Evolutionary conservation across 2,888 invertebrate genomes (phyloP), one percentile per base, ranked within the genome.

Genomic region (Apotomis capreana): DNA sequence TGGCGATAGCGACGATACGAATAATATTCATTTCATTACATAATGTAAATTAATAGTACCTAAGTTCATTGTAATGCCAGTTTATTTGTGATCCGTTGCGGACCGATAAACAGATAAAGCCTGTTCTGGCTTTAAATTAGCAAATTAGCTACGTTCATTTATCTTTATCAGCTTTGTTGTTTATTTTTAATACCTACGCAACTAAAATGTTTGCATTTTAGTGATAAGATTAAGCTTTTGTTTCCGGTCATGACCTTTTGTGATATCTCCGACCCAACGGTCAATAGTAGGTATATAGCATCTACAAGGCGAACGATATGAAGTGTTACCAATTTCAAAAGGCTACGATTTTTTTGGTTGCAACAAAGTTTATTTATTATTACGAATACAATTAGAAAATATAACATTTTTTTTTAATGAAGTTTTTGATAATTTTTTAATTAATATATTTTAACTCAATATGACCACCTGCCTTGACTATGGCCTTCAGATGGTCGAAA

Each of bases 91-190:
- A 37, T 15, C 61, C 12, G 37, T 13, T 57, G 37, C n/a, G 13
- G 52, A 8, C n/a, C 40, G 55, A 55, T 55, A 64, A 15, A 63
- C 51, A 52, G 51, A 63, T 63, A 52, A 51, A 37, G 4, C 26
- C 26, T 36, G 12, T 36, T 57, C 3, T 10, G 49, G 9, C 8
- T 8, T 10, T 49, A 49, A 49, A 49, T 49, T 6, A 49, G 49
- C 49, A 49, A 49, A 49, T 49, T 49, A 49, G 49, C 49, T 6
- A 49, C 9, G 49, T 49, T 49, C 5, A 10, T 9, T 49, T 49
- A 49, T 49, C 9, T 6, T 9, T 9, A 49, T 9, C 49, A 49
- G 49, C 49, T 49, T 49, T 49, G 49, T 49, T 10, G 8, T 46
- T 6, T 15, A 4, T 49, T 6, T 49, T 10, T 49, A 12, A 49